Base-by-base conservation (phyloP, 1,140 invertebrate species). In the Drosophila tropicalis region DNA sequence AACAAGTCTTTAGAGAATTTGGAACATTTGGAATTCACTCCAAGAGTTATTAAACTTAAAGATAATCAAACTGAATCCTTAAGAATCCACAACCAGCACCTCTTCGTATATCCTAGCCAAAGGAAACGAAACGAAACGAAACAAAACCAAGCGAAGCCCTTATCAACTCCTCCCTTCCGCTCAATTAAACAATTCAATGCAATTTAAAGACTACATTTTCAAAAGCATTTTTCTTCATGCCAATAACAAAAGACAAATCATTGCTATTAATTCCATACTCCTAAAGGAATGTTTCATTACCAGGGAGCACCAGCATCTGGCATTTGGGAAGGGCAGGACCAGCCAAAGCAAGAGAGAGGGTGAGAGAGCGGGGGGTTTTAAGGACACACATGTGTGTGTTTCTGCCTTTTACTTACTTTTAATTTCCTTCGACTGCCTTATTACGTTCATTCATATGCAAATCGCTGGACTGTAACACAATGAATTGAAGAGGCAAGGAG, bases 231-330 rank as follows among this genome's bases (percentile, higher is more conserved):
- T 56, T 54, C 66, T 61, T 57, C 64, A 55, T 22, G 40, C 44
- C 55, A 72, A 76, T 58, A 90, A 82, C 79, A 91, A 89, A 91
- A 91, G 89, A 91, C 79, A 91, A 91, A 90, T 91, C 81, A 81
- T 81, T 68, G 70, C 90, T 76, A 91, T 91, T 91, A 91, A 91
- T 91, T 83, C 79, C 66, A 81, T 77, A 89, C 80, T 80, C 75
- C 69, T 63, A 78, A 85, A 91, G 90, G 90, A 91, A 91, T 91
- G 90, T 91, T 91, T 91, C 90, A 91, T 91, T 90, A 90, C 70
- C 76, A 79, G 76, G 55, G 57, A 75, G 32, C 64, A 67, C 39
- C 51, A 34, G 36, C n/a, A 71, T 58, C 58, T 36, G 68, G 63
- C 19, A 13, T 17, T 1, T 29, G 29, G 29, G 5, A 5, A 29